Conservation (phyloP, 2,113 vertebrate species). For the Spea multiplicata region DNA sequence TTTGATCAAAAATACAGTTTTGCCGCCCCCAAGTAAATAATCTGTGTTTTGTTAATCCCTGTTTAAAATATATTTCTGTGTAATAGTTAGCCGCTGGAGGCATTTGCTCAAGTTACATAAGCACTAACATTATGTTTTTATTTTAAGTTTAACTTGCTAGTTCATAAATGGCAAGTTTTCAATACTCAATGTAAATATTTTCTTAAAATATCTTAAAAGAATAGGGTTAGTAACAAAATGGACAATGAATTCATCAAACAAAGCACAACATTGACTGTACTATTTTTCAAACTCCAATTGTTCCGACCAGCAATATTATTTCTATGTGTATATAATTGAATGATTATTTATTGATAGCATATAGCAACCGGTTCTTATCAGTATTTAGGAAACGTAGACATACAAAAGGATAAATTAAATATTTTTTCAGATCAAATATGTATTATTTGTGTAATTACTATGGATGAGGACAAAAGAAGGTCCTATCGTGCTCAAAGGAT, state of each 20-base stretch:
- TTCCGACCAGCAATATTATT: conserved; percentile 23
- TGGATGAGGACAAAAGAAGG: no score
- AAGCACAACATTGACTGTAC: conserved; percentile 33
- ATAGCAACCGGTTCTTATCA: conserved; percentile 11
- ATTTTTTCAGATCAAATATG: conserved; percentile 81
- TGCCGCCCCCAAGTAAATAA: background rate
- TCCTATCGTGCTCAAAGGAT: no score
- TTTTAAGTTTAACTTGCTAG: background rate
- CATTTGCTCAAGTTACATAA: background rate
- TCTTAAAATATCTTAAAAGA: background rate
- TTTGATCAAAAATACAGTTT: background rate
- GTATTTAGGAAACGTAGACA: conserved; percentile 71
- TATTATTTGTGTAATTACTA: no score
- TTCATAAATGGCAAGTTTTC: background rate
- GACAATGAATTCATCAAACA: background rate
- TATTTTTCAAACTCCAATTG: background rate
- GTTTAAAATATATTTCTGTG: background rate
- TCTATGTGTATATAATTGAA: background rate
- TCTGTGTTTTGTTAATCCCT: background rate
- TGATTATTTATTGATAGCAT: conserved; percentile 14
- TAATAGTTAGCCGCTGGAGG: background rate
- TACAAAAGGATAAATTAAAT: conserved; percentile 74
- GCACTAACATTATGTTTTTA: background rate
- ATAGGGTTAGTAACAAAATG: background rate
- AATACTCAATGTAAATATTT: background rate